These are phyloP conservation scores for Amphipoea oculea DNA, from an alignment of 2,888 invertebrate species.

Conservation along the genomic window DNA sequence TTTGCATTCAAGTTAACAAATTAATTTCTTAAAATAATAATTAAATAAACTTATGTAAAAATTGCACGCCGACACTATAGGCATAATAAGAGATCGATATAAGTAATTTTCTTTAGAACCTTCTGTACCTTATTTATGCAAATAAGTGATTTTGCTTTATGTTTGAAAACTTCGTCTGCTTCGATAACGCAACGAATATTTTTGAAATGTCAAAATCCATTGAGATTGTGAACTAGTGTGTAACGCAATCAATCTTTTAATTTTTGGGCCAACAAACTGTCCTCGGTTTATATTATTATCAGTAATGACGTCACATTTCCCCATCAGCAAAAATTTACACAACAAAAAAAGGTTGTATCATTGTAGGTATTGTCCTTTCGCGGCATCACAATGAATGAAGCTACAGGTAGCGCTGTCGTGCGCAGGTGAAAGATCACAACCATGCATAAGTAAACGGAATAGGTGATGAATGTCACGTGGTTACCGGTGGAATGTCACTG, in stretches of 20 bases:
- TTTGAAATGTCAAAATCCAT: background rate
- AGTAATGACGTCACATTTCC: background rate
- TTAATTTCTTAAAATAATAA: no score
- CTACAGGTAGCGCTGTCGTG: slow-evolving; percentile 46
- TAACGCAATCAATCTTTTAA: background rate
- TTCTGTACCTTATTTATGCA: background rate
- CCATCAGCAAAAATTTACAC: background rate
- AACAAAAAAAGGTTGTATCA: background rate
- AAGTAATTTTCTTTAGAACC: background rate
- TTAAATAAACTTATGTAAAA: no score
- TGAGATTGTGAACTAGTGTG: background rate
- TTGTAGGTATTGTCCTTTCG: background rate
- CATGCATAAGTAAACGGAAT: slow-evolving; percentile 35
- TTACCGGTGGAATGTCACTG: background rate
- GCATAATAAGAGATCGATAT: background rate
- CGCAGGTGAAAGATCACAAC: slow-evolving; percentile 47
- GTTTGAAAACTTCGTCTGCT: background rate
- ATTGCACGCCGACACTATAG: no score
- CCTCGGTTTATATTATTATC: background rate
- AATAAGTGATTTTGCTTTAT: no score
- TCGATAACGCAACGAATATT: background rate
- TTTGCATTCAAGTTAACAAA: background rate
- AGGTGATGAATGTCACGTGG: slow-evolving; percentile 10
- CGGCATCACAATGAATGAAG: slow-evolving; percentile 22
- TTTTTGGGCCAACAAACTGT: background rate